Percentiles rank a stretch among this genome's conserved stretches.
These are phyloP conservation scores for Liparis tanakae DNA, from an alignment of 2,797 vertebrate species.

Conservation along the genomic window DNA sequence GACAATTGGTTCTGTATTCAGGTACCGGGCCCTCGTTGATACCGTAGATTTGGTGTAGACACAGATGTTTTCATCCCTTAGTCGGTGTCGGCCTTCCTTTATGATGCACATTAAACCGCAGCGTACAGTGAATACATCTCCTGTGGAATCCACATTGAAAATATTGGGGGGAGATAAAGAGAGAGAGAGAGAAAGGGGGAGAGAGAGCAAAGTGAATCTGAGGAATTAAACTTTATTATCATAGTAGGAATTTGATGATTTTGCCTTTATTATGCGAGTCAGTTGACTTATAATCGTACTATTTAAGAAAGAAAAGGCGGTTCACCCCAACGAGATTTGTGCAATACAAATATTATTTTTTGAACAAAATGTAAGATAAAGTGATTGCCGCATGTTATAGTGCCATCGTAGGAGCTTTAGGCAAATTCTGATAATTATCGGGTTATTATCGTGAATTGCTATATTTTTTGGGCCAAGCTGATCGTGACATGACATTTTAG, in stretches of 20 bases:
- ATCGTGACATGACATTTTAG: not conserved
- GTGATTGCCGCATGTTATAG: not conserved
- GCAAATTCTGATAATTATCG: not conserved
- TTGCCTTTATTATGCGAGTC: not conserved
- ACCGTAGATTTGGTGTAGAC: conserved; percentile 5
- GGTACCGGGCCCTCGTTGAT: not conserved
- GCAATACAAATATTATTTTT: not conserved
- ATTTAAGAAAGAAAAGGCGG: too few species aligned
- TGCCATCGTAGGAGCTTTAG: not conserved
- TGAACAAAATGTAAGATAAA: not conserved
- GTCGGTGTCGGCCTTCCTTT: not conserved
- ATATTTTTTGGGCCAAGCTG: not conserved
- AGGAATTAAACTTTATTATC: too few species aligned
- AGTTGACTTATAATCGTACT: not conserved
- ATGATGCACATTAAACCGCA: conserved; percentile 8
- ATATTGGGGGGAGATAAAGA: not conserved
- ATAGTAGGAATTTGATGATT: not conserved
- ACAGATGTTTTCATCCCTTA: not conserved
- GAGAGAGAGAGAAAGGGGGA: too few species aligned
- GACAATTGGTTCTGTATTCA: not conserved
- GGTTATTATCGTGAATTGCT: not conserved
- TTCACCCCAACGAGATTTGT: too few species aligned
- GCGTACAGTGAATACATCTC: not conserved
- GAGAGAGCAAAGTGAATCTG: too few species aligned
- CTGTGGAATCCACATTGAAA: conserved; percentile 6